Conservation (phyloP, 2,888 invertebrate species). For the Mimas tiliae region DNA sequence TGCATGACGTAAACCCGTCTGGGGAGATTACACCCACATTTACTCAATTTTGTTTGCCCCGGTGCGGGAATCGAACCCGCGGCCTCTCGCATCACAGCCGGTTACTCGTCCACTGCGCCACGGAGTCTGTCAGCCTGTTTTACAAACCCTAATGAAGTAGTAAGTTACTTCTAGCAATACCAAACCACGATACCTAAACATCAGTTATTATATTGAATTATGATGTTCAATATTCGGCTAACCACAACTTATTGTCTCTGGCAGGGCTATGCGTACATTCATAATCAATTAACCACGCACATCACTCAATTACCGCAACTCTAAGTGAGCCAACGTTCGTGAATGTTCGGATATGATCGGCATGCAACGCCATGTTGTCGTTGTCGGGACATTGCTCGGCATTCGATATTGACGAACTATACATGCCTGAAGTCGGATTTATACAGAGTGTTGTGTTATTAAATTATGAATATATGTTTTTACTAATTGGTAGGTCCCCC, state of each 20-base stretch:
- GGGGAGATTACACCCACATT: too few relatives aligned
- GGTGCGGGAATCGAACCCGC: too few relatives aligned
- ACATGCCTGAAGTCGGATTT: constrained; percentile 34
- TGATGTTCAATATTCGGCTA: constrained; percentile 17
- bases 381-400: constrained; percentile 41
- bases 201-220: constrained; percentile 20
- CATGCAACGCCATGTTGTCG: constrained; percentile 43
- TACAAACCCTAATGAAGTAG: neutral
- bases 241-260: constrained; percentile 16
- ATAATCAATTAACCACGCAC: constrained; percentile 31
- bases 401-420: constrained; percentile 51
- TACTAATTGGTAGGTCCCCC: too few relatives aligned
- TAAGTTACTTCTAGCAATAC: neutral
- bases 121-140: too few relatives aligned
- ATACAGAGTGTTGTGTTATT: constrained; percentile 43
- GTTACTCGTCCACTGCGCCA: too few relatives aligned
- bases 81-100: too few relatives aligned
- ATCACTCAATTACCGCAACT: constrained; percentile 40
- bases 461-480: too few relatives aligned
- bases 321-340: constrained; percentile 22
- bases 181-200: neutral
- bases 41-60: too few relatives aligned
- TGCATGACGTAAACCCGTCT: too few relatives aligned
- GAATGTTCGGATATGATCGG: constrained; percentile 39
- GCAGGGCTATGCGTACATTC: constrained; percentile 16